phyloP scores from a whole-genome alignment of 37 sponge, comb jelly and placozoan genomes.

The Ephydatia muelleri region DNA sequence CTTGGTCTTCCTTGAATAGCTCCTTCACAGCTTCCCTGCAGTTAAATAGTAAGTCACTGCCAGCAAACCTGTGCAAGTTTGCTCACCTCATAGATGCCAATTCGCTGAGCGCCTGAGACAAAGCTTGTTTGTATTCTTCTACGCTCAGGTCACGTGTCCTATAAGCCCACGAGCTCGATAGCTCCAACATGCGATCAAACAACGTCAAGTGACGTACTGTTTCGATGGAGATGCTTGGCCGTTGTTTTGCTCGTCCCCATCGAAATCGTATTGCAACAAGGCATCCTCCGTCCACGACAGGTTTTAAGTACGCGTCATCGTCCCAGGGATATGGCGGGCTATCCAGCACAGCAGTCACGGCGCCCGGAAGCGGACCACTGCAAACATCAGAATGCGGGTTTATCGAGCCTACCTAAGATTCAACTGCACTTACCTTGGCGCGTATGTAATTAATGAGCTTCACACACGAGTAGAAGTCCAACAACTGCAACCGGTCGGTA shows the following conservation, averaged over 20 bases:
- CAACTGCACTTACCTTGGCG: conserved; percentile 15
- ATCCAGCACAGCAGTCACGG: not conserved
- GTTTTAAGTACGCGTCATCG: conserved; percentile 46
- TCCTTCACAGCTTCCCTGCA: conserved; percentile 22
- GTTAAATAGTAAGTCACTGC: not conserved
- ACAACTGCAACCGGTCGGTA: too few relatives aligned
- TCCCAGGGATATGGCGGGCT: conserved; percentile 60
- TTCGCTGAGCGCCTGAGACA: conserved; percentile 40
- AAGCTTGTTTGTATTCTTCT: conserved; percentile 38
- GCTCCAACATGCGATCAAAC: not conserved
- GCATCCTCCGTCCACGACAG: conserved; percentile 55
- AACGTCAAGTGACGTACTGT: not conserved
- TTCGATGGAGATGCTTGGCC: not conserved
- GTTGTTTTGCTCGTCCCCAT: not conserved
- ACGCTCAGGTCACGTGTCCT: not conserved
- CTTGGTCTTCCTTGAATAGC: conserved; percentile 5
- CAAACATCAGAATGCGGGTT: too few relatives aligned
- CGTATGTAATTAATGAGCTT: conserved; percentile 81
- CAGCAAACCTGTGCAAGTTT: not conserved
- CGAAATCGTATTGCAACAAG: not conserved
- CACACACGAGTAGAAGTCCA: conserved; percentile 69
- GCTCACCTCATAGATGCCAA: conserved; percentile 55
- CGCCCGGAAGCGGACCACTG: not conserved
- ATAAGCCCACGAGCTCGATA: not conserved
- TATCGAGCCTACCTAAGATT: too few relatives aligned